Base-by-base conservation (phyloP, 2,888 invertebrate species). In the Digitonthophagus gazella region DNA sequence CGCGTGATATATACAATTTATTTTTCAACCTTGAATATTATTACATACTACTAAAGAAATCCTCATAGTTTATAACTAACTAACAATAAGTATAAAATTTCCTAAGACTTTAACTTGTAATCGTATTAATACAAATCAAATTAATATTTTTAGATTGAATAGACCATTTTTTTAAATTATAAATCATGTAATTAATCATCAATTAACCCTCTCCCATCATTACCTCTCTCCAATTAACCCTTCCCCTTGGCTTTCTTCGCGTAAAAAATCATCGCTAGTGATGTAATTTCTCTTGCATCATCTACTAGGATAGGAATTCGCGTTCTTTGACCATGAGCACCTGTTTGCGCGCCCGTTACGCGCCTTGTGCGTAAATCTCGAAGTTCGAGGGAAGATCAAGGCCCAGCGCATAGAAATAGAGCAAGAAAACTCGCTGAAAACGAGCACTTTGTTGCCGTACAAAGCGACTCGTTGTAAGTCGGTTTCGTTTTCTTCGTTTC, bases 301-400 rank as follows among this genome's bases (percentile, higher is more conserved):
- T 61, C 20, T 15, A 20, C 61, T 61, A 61, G 18, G 61, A 61
- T n/a, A 19, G 61, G 61, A 61, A 61, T 61, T 61, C 20, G 61
- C 61, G n/a, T 61, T 61, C 61, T 19, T 16, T 20, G 61, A 18
- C 61, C 61, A 61, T 61, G 61, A 61, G 61, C 61, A 61, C 61
- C 61, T 58, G 58, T 19, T 58, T 16, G 28, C 6, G 3, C 11
- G 11, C 28, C 28, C 28, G 28, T 44, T 44, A 58, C 58, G 18
- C 58, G 19, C 58, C n/a, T 58, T 58, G 18, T 58, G 28, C 28
- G 28, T 44, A 44, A 44, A 44, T 44, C 28, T 44, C 11, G 11
- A 44, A 44, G 28, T 44, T 44, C 28, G 28, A 44, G 28, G 28
- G 28, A 44, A 44, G 28, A 44, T 44, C 28, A 44, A 44, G 28